Percentiles rank a stretch among this genome's conserved stretches.
Conservation (phyloP, 2,888 invertebrate species). For the Serrognathus titanus region DNA sequence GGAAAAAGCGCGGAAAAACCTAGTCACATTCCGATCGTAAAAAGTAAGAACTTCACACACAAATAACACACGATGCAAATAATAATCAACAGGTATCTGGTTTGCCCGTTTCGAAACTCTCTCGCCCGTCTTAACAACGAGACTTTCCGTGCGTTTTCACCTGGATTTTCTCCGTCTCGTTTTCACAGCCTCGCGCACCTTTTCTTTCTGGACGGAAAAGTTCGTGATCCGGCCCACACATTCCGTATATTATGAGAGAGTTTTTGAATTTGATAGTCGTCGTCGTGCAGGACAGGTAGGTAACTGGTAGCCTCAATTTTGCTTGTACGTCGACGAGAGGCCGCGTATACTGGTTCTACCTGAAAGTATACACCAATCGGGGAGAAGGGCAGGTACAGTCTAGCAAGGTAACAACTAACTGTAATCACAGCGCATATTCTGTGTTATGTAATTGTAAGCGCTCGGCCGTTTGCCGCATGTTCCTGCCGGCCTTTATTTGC, state of each 20-base stretch:
- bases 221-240: conserved; percentile 3
- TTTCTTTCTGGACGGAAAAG: conserved; percentile 6
- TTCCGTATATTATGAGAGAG: conserved; percentile 7
- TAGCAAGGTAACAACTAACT: conserved; percentile 39
- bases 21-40: neutral
- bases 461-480: conserved; percentile 33
- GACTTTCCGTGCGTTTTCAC: conserved; percentile 5
- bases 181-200: conserved; percentile 10
- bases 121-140: neutral
- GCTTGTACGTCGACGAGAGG: conserved; percentile 32
- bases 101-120: neutral
- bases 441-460: conserved; percentile 43
- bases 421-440: conserved; percentile 36
- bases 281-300: conserved; percentile 24
- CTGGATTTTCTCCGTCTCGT: conserved; percentile 5
- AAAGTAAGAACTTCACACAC: neutral
- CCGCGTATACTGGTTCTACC: conserved; percentile 47
- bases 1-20: neutral
- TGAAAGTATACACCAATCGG: conserved; percentile 40
- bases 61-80: neutral
- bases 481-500: conserved; percentile 14
- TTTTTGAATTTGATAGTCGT: conserved; percentile 2
- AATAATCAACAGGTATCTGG: neutral
- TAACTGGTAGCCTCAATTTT: conserved; percentile 26
- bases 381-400: conserved; percentile 40